A percentile compares a stretch with the other conserved stretches of the same genome.
phyloP scores from a whole-genome alignment of 2,113 vertebrate genomes.

The Lampris incognitus region DNA sequence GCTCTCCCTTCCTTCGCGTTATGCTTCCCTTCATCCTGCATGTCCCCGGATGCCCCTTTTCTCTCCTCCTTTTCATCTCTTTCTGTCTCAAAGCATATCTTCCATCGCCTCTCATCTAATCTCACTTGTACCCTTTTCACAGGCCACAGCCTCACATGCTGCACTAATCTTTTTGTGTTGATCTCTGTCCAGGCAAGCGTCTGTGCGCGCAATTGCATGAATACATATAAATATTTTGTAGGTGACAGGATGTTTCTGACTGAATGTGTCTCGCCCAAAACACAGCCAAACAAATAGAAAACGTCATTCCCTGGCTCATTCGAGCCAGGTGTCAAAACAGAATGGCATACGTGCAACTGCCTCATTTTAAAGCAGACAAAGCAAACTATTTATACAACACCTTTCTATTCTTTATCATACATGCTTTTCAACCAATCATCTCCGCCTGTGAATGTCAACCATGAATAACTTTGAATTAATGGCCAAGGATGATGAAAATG shows the following conservation, averaged over 20 bases:
- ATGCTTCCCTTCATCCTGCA: background rate
- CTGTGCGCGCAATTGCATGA: constrained; percentile 17
- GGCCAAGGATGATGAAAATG: constrained; percentile 51
- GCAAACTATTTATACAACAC: constrained; percentile 16
- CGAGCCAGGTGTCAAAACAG: constrained; percentile 50
- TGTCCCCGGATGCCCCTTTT: constrained; percentile 46
- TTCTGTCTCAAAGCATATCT: background rate
- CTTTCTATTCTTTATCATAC: constrained; percentile 12
- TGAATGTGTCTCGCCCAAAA: background rate
- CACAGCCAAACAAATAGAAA: background rate
- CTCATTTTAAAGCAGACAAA: constrained; percentile 37
- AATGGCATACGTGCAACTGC: constrained; percentile 18
- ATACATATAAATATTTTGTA: background rate
- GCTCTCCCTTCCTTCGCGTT: background rate
- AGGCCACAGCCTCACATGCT: constrained; percentile 18
- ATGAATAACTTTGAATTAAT: constrained; percentile 56
- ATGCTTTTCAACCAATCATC: constrained; percentile 46
- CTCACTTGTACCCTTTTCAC: background rate
- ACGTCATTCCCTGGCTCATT: background rate
- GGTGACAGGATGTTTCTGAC: constrained; percentile 20
- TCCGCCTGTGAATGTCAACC: constrained; percentile 60
- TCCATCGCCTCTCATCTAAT: constrained; percentile 33
- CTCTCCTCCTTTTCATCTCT: constrained; percentile 50
- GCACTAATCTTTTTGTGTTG: constrained; percentile 15
- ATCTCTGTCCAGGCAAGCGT: constrained; percentile 9